Conservation (phyloP, 2,797 vertebrate genomes). For the Mionectes olivaceus region DNA sequence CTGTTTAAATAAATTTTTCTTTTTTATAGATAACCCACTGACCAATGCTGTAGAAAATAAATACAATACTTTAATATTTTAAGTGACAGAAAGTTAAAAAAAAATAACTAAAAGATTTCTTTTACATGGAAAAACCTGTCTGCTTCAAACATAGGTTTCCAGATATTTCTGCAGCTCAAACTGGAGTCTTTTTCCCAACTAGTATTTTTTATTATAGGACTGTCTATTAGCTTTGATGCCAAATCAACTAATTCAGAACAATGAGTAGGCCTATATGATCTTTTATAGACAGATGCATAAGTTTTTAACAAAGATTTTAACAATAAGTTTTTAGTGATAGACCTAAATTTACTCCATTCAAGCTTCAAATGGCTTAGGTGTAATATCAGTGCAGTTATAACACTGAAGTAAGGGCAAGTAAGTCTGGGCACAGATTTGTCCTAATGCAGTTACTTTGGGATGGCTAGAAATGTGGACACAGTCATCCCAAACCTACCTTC, state of each 20-base stretch:
- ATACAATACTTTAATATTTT: not conserved
- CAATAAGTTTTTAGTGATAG: not conserved
- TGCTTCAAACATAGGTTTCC: not conserved
- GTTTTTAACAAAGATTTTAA: not conserved
- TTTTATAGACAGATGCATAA: not conserved
- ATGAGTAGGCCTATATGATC: not conserved
- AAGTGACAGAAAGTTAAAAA: not conserved
- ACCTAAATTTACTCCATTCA: not conserved
- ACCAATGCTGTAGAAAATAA: not conserved
- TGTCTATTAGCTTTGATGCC: not conserved
- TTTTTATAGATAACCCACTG: not conserved
- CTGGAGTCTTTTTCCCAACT: not conserved
- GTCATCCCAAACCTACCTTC: not conserved
- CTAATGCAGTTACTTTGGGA: not conserved
- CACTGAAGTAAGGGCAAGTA: not conserved
- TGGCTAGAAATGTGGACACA: not conserved
- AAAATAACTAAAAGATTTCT: not conserved
- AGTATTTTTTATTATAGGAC: not conserved
- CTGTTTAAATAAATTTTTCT: not conserved
- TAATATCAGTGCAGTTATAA: not conserved
- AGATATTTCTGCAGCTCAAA: not conserved
- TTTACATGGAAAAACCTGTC: not conserved
- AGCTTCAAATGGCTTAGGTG: not conserved
- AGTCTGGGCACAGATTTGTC: not conserved
- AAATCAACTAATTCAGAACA: not conserved